These are phyloP conservation scores for Ceyx melanurus DNA, from an alignment of 2,113 vertebrate genomes.

Conservation along the genomic window DNA sequence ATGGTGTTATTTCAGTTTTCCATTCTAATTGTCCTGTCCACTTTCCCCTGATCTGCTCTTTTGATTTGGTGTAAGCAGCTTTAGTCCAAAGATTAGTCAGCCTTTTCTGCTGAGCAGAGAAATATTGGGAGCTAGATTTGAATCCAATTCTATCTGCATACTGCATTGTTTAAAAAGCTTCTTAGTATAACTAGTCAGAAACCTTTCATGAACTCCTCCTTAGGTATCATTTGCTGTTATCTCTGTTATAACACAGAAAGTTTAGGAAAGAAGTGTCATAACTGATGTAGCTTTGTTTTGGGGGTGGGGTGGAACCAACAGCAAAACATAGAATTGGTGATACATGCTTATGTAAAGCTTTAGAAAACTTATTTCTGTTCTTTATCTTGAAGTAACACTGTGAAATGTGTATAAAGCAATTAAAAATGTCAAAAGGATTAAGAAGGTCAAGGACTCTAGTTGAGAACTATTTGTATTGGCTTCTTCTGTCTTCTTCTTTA, in stretches of 20 bases:
- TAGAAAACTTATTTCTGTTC: not conserved
- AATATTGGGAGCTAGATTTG: not conserved
- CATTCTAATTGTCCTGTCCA: not conserved
- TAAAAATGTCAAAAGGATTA: not conserved
- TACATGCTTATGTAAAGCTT: not conserved
- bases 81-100: not conserved
- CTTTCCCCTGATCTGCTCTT: not conserved
- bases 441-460: not conserved
- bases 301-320: rapidly evolving
- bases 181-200: not conserved
- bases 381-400: not conserved
- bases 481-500: not conserved
- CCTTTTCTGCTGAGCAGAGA: not conserved
- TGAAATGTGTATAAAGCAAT: not conserved
- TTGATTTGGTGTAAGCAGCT: not conserved
- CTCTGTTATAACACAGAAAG: not conserved
- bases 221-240: not conserved
- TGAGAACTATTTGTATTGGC: not conserved
- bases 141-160: not conserved
- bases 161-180: not conserved
- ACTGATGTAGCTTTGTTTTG: not conserved
- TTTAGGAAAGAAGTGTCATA: not conserved
- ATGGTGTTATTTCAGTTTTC: not conserved
- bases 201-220: not conserved
- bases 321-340: not conserved